phyloP scores from a whole-genome alignment of 2,888 invertebrate genomes.

The Argyresthia goedartella region DNA sequence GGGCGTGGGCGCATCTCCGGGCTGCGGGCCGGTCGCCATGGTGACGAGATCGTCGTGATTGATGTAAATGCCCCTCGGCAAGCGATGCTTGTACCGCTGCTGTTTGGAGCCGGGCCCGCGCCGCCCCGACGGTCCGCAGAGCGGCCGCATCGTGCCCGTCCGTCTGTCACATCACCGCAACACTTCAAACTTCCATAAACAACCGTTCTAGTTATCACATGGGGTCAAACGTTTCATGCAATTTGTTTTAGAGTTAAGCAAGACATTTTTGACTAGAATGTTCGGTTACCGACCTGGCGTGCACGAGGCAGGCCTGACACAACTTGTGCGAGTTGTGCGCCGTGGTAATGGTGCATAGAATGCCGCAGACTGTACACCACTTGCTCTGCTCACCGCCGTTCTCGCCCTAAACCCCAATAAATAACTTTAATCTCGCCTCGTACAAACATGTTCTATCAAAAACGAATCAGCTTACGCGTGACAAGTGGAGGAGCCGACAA shows the following conservation, averaged over 20 bases:
- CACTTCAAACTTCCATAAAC: too few species aligned
- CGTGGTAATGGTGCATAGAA: constrained; percentile 64
- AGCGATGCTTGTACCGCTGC: constrained; percentile 81
- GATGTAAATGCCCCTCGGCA: constrained; percentile 97
- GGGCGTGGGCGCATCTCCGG: constrained; percentile 66
- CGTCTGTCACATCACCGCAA: constrained; percentile 74
- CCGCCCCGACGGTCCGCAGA: constrained; percentile 78
- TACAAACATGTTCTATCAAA: constrained; percentile 7
- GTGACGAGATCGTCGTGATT: constrained; percentile 96
- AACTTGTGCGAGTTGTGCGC: constrained; percentile 65
- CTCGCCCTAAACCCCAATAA: constrained; percentile 66
- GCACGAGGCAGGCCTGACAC: constrained; percentile 71
- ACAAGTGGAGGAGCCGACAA: constrained; percentile 19
- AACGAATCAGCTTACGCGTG: background rate
- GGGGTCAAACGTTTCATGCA: too few species aligned
- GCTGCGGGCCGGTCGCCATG: constrained; percentile 84
- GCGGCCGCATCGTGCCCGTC: constrained; percentile 84
- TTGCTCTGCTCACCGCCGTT: constrained; percentile 54
- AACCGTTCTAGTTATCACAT: too few species aligned
- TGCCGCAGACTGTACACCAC: constrained; percentile 66
- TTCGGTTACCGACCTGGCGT: constrained; percentile 67
- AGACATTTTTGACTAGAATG: background rate
- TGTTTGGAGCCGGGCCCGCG: constrained; percentile 66
- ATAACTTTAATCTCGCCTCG: constrained; percentile 45
- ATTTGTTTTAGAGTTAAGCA: too few species aligned